These are phyloP conservation scores for Keiferia lycopersicella DNA, from an alignment of 2,888 invertebrate species.

Conservation along the genomic window DNA sequence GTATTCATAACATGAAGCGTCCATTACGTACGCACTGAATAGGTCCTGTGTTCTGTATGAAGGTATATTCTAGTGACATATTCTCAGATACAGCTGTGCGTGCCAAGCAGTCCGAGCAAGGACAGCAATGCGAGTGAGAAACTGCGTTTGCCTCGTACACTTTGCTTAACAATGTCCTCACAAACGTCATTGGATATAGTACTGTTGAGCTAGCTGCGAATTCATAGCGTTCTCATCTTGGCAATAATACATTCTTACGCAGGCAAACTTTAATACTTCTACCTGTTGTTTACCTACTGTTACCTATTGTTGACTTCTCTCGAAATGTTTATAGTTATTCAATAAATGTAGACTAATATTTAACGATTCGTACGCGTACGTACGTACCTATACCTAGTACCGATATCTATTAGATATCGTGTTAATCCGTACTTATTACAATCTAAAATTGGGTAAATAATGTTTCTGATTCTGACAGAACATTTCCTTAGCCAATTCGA, in stretches of 20 bases:
- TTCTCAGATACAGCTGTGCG: constrained; percentile 56
- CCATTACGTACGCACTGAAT: constrained; percentile 34
- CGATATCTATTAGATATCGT: not conserved
- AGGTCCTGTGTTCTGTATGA: constrained; percentile 44
- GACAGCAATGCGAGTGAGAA: constrained; percentile 50
- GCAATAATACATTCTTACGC: not conserved
- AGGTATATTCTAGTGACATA: constrained; percentile 57
- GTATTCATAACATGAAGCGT: constrained; percentile 70
- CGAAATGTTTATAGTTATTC: too few species aligned
- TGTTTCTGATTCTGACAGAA: too few species aligned
- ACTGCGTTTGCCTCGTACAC: constrained; percentile 30
- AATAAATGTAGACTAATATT: too few species aligned
- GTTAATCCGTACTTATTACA: not conserved
- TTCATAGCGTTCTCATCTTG: constrained; percentile 2
- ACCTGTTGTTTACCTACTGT: too few species aligned
- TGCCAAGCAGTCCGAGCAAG: constrained; percentile 57
- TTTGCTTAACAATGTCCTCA: constrained; percentile 11
- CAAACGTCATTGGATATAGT: not conserved
- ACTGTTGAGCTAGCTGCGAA: not conserved
- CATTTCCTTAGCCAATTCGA: too few species aligned
- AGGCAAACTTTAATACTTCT: too few species aligned
- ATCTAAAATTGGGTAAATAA: too few species aligned
- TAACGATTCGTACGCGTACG: too few species aligned
- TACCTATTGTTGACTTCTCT: too few species aligned
- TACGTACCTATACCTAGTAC: too few species aligned